These are phyloP conservation scores for Anableps anableps DNA, from an alignment of 2,797 vertebrate species.

Conservation along the genomic window DNA sequence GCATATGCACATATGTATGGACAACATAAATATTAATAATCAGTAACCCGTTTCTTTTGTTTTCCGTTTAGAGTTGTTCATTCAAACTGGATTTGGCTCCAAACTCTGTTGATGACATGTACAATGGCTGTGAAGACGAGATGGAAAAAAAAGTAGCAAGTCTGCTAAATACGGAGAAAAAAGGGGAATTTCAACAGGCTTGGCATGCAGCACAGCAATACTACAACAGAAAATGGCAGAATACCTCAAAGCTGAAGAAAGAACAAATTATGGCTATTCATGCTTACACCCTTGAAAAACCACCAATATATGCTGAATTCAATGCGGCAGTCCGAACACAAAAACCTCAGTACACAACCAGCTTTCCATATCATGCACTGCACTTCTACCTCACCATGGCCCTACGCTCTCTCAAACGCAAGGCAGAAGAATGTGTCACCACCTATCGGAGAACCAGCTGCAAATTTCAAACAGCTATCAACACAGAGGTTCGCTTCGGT, in stretches of 20 bases:
- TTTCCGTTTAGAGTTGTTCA: not conserved
- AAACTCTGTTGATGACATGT: constrained; percentile 58
- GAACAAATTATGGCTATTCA: constrained; percentile 46
- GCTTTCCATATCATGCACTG: constrained; percentile 50
- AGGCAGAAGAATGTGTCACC: constrained; percentile 23
- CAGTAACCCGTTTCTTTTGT: not conserved
- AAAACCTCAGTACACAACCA: constrained; percentile 36
- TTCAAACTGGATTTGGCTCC: constrained; percentile 37
- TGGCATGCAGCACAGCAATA: constrained; percentile 48
- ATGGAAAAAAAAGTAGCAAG: constrained; percentile 46
- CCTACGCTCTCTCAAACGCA: constrained; percentile 33
- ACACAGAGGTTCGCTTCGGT: constrained; percentile 53
- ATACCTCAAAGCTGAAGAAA: not conserved
- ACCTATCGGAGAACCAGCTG: constrained; percentile 31
- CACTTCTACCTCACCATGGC: constrained; percentile 60
- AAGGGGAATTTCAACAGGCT: constrained; percentile 30
- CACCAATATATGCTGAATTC: constrained; percentile 44
- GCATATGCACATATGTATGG: not conserved
- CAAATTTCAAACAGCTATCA: constrained; percentile 36
- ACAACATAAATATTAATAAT: not conserved
- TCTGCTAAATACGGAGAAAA: constrained; percentile 39
- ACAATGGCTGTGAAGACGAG: constrained; percentile 35
- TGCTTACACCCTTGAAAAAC: constrained; percentile 40
- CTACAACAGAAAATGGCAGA: constrained; percentile 39
- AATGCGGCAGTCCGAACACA: constrained; percentile 53